Percentiles rank a stretch among this genome's conserved stretches.
These are phyloP conservation scores for Actinemys pallida DNA, from an alignment of 2,113 vertebrate species.

Conservation along the genomic window DNA sequence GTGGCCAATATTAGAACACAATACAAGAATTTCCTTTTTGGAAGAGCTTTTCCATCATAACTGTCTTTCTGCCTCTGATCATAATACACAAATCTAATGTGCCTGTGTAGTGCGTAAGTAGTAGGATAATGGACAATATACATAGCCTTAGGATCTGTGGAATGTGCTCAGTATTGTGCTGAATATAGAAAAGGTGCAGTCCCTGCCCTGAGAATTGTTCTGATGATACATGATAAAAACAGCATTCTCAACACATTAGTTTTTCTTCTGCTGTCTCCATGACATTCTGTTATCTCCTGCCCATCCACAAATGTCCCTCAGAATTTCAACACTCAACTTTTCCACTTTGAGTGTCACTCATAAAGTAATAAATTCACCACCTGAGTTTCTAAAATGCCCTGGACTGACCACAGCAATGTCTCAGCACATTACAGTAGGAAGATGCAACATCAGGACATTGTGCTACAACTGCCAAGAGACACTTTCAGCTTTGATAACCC, in stretches of 20 bases:
- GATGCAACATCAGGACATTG: not conserved
- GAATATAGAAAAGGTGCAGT: not conserved
- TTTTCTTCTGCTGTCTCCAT: not conserved
- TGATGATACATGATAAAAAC: not conserved
- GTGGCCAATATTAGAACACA: not conserved
- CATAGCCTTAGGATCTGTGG: not conserved
- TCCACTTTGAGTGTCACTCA: not conserved
- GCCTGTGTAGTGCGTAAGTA: fast-evolving
- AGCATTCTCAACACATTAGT: not conserved
- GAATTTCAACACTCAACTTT: not conserved
- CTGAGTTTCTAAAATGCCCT: not conserved
- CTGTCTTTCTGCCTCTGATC: not conserved
- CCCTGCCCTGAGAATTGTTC: not conserved
- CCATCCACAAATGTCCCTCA: not conserved
- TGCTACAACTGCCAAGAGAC: not conserved
- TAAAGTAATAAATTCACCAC: not conserved
- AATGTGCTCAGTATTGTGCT: not conserved
- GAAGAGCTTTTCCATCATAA: not conserved
- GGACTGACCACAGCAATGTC: not conserved
- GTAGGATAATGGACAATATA: fast-evolving
- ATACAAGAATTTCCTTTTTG: not conserved
- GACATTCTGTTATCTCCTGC: not conserved
- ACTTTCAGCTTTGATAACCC: not conserved
- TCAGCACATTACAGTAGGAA: not conserved
- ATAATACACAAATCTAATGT: not conserved